Evolutionary conservation across 2,888 invertebrate genomes (phyloP), one percentile per base, ranked within the genome.

Genomic region (Caenorhabditis auriculariae): DNA sequence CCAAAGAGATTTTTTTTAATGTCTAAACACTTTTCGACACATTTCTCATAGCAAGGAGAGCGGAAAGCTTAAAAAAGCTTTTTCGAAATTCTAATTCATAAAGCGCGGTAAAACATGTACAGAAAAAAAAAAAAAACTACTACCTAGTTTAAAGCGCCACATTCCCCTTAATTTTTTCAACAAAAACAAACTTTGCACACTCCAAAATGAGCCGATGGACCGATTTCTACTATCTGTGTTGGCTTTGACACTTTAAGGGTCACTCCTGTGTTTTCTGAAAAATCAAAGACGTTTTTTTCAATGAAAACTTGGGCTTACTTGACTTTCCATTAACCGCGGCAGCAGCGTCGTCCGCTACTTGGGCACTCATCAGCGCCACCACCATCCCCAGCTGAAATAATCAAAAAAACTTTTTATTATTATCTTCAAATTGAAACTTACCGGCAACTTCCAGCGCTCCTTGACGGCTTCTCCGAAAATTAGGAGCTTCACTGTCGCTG

Each of bases 401-500:
- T 39, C 17, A 24, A 29, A 6, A 37, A 21, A 37, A 24, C 24
- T 21, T n/a, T 24, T 12, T 49, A n/a, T 26, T 24, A 23, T 24
- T 24, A 6, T 3, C n/a, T 37, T 23, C 38, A 7, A 45, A 27
- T 45, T 12, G 12, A 39, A 52, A 7, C 66, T 72, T 46, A 69
- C 46, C 44, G 60, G 62, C 6, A 77, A 44, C 53, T 80, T 79
- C 80, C 76, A 80, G 51, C 78, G 74, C n/a, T 72, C 60, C 42
- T 74, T 70, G 19, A 69, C 61, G 32, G 70, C 68, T 6, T 77
- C 77, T 38, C 78, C 80, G 41, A 80, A 80, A 23, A 80, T 66
- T 5, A 77, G 58, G 23, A 77, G 59, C 45, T 75, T 77, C 6
- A 63, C 56, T 0, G 72, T 56, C 17, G 54, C 57, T 12, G 55